Percentiles rank a stretch among this genome's conserved stretches.
Evolutionary conservation across 1,140 invertebrate species (phyloP).

Genomic region (Ganaspis sp.): DNA sequence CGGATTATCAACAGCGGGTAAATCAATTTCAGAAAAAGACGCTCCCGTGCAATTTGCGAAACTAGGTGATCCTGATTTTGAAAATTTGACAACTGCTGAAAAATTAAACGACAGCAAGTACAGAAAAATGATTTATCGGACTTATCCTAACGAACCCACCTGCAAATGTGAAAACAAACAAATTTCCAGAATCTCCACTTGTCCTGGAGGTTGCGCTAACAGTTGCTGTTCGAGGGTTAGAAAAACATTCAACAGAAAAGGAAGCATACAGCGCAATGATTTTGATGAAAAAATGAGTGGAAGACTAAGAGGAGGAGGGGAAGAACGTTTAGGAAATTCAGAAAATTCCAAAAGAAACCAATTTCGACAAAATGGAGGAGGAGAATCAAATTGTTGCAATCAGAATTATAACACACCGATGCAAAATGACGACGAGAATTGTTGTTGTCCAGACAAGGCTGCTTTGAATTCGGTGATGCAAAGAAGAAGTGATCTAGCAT

Average conservation of each 20-base stretch:
- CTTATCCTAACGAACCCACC: constrained; percentile 62
- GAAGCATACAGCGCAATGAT: not conserved
- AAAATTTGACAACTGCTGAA: constrained; percentile 61
- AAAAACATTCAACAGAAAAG: not conserved
- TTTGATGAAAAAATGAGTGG: not conserved
- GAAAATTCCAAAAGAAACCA: not conserved
- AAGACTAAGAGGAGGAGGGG: not conserved
- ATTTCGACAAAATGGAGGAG: not conserved
- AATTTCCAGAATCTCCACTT: constrained; percentile 31
- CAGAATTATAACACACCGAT: not conserved
- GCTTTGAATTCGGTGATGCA: constrained; percentile 31
- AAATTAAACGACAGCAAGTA: constrained; percentile 64
- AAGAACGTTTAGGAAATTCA: not conserved
- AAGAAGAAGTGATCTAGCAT: constrained; percentile 35
- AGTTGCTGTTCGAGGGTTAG: constrained; percentile 51
- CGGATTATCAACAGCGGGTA: not conserved
- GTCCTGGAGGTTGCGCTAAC: constrained; percentile 54
- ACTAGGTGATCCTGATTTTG: constrained; percentile 57
- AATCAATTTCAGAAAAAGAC: constrained; percentile 8
- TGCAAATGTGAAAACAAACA: constrained; percentile 51
- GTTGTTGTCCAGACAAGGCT: constrained; percentile 48
- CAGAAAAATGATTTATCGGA: constrained; percentile 56
- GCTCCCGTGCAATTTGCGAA: constrained; percentile 46
- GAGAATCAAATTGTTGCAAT: not conserved
- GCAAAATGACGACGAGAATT: not conserved